phyloP scores from a whole-genome alignment of 2,113 vertebrate species.

The Seriola rivoliana region DNA sequence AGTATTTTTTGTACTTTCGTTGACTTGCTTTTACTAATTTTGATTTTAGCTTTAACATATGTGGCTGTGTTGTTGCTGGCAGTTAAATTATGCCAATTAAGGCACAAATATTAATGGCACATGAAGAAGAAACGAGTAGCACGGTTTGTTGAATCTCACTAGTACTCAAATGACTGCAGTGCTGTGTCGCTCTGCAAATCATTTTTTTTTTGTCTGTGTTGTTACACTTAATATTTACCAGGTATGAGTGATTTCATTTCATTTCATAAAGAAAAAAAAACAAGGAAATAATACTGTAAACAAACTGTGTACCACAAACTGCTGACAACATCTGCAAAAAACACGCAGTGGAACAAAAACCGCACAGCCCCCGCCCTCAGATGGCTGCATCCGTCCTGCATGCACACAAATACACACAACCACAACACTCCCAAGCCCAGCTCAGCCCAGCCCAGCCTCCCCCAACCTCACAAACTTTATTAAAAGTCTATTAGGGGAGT shows the following conservation, averaged over 20 bases:
- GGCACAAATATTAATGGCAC: too few species aligned
- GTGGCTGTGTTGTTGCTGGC: background rate
- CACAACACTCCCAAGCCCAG: background rate
- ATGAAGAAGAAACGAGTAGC: too few species aligned
- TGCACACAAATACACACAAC: conserved; percentile 17
- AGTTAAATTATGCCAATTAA: background rate
- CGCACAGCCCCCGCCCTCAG: too few species aligned
- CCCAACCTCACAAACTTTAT: conserved; percentile 66
- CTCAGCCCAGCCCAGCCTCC: background rate
- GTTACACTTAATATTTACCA: background rate
- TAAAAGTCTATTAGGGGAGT: conserved; percentile 71
- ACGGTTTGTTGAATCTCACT: too few species aligned
- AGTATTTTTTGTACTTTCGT: background rate
- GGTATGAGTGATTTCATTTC: too few species aligned
- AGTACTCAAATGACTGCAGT: too few species aligned
- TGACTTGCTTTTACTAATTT: background rate
- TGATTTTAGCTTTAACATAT: background rate
- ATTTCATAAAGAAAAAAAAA: background rate
- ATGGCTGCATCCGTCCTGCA: background rate
- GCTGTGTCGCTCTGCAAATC: too few species aligned
- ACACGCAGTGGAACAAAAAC: too few species aligned
- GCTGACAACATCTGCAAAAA: background rate
- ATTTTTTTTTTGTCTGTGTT: background rate
- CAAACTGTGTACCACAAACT: background rate
- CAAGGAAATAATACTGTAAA: background rate